Evolutionary conservation across 2,797 vertebrate species (phyloP), one percentile per base, ranked within the genome.

Genomic region (Platalea minor): DNA sequence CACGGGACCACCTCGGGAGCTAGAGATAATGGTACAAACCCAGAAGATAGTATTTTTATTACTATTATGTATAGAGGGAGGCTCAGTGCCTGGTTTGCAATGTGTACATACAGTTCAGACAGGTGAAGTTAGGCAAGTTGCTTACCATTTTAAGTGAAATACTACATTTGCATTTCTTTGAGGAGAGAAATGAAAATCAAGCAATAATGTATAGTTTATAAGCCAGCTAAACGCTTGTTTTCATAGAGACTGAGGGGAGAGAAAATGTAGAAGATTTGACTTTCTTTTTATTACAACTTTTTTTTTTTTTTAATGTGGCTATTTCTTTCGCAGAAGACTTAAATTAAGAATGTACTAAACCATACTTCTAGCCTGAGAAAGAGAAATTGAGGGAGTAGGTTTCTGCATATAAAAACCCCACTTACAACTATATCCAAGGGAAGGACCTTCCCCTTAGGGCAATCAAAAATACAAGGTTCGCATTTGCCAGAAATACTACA

Each of bases 31-130:
- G 19, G 5, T 43, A 59, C 18, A 78, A 74, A 43, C 7, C 5
- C 5, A 2, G 17, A 79, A 67, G 9, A 28, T 4, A 43, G 2
- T 51, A 7, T 60, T 94, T 69, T 68, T 72, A 25, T 70, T 72
- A 9, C 2, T 53, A 3, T 21, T 84, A 0, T 35, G 5, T 45
- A 17, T 33, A 51, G 15, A 74, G 20, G 16, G 23, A 75, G 4
- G 3, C 11, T 75, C 7, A 23, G 29, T 78, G 29, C 3, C 48
- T 68, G 31, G 8, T 80, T 88, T 88, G 31, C 43, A 7, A 20
- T 74, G 4, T 13, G 14, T 57, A 13, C 4, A 1, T 41, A 19
- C 0, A 1, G n/a, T 72, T 72, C 8, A 8, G 41, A 29, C 8
- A 29, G 33, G 9, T 59, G n/a, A 50, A 77, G 1, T 69, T 51